Evolutionary conservation across 2,113 vertebrate genomes (phyloP).

Genomic region (Proterorhinus semilunaris): DNA sequence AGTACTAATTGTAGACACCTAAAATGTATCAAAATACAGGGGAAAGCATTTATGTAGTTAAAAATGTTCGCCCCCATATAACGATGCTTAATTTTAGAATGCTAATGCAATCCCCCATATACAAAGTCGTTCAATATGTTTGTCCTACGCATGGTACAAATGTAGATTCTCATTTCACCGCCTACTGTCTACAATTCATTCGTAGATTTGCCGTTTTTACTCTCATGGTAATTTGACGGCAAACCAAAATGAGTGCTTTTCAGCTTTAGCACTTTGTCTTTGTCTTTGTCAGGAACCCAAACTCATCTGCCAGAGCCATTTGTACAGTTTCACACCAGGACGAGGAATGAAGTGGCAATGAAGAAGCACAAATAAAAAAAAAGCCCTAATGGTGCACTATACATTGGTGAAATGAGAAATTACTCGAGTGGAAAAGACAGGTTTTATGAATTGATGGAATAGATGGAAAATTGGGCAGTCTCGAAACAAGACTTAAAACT

Average conservation of each 20-base stretch:
- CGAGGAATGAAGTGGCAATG: slow-evolving; percentile 27
- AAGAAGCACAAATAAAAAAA: slow-evolving; percentile 27
- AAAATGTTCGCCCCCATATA: no score
- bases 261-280: slow-evolving; percentile 23
- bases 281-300: slow-evolving; percentile 13
- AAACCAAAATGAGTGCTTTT: slow-evolving; percentile 46
- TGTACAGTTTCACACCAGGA: slow-evolving; percentile 17
- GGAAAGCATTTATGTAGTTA: no score
- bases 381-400: slow-evolving; percentile 15
- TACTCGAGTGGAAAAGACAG: slow-evolving; percentile 12
- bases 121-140: no score
- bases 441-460: neutral
- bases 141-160: neutral
- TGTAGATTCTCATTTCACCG: slow-evolving; percentile 12
- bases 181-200: slow-evolving; percentile 9
- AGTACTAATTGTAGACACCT: no score
- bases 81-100: no score
- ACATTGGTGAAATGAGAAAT: slow-evolving; percentile 23
- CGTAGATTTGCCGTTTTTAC: slow-evolving; percentile 21
- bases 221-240: slow-evolving; percentile 37
- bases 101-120: no score
- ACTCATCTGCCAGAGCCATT: slow-evolving; percentile 17
- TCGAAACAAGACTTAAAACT: neutral
- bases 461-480: neutral
- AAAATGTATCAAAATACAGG: no score